These are phyloP conservation scores for Cactoblastis cactorum DNA, from an alignment of 2,888 invertebrate species.

Conservation along the genomic window DNA sequence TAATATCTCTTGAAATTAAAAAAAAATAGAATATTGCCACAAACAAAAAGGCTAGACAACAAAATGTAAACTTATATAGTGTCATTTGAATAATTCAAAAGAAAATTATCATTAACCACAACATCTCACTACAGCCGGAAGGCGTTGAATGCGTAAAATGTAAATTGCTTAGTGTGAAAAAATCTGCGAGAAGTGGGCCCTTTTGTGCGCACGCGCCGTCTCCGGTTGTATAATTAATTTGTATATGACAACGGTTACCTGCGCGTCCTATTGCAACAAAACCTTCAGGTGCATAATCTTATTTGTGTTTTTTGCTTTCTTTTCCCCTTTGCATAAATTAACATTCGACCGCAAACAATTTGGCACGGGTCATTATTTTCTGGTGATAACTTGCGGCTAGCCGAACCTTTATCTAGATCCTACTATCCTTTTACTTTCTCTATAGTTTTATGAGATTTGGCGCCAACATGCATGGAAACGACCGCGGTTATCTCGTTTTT, in stretches of 20 bases:
- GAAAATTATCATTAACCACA: background rate
- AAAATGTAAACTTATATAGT: background rate
- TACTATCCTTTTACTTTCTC: conserved; percentile 8
- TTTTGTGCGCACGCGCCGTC: conserved; percentile 48
- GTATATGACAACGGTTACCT: conserved; percentile 54
- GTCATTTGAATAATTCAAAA: background rate
- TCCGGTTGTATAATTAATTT: conserved; percentile 62
- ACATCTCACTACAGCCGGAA: conserved; percentile 15
- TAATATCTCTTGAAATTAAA: too few species aligned
- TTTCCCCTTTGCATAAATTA: conserved; percentile 79
- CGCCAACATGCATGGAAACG: conserved; percentile 28
- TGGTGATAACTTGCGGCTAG: background rate
- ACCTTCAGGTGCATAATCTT: conserved; percentile 74
- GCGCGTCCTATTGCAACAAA: conserved; percentile 50
- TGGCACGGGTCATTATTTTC: conserved; percentile 8
- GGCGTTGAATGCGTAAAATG: conserved; percentile 35
- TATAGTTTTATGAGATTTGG: conserved; percentile 25
- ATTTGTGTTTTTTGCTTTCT: conserved; percentile 64
- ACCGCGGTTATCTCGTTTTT: conserved; percentile 47
- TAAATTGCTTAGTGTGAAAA: conserved; percentile 38
- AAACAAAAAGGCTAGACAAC: background rate
- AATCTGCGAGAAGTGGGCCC: conserved; percentile 37
- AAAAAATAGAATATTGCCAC: background rate
- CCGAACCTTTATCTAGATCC: conserved; percentile 6
- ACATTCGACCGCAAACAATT: conserved; percentile 40